Evolutionary conservation across 2,797 vertebrate genomes (phyloP).

Genomic region (Acestrorhynchus altus): DNA sequence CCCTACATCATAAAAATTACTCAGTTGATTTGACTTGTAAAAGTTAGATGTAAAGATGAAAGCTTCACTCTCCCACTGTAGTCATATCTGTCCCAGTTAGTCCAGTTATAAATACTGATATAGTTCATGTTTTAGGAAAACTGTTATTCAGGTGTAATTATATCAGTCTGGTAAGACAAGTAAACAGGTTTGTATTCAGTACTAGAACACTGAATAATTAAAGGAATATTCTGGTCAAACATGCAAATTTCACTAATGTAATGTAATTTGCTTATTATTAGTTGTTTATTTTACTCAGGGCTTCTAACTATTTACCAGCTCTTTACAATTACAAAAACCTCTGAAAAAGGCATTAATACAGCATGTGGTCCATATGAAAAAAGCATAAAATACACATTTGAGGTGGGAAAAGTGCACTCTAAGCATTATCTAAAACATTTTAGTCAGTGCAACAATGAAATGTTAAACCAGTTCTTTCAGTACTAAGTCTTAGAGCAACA

Average conservation of each 20-base stretch:
- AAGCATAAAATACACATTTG: not conserved
- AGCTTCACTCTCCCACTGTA: too few species aligned
- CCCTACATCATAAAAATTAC: not conserved
- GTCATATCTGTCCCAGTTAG: too few species aligned
- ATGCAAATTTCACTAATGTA: too few species aligned
- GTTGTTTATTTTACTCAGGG: not conserved
- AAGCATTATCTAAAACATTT: not conserved
- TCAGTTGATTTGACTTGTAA: not conserved
- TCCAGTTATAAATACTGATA: too few species aligned
- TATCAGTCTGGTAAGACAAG: too few species aligned
- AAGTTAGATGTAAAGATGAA: too few species aligned
- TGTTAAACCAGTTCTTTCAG: not conserved
- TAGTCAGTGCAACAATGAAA: not conserved
- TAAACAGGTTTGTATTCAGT: too few species aligned
- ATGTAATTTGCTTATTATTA: too few species aligned
- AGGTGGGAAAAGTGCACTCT: not conserved
- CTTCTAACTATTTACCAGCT: not conserved
- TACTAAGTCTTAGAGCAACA: not conserved
- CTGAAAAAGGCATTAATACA: not conserved
- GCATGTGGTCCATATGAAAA: not conserved
- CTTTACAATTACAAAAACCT: not conserved
- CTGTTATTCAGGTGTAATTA: too few species aligned
- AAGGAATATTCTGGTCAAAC: too few species aligned
- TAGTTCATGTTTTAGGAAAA: too few species aligned
- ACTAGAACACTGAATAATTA: too few species aligned